phyloP scores from a whole-genome alignment of 2,113 vertebrate genomes.

The Dermatemys mawii region DNA sequence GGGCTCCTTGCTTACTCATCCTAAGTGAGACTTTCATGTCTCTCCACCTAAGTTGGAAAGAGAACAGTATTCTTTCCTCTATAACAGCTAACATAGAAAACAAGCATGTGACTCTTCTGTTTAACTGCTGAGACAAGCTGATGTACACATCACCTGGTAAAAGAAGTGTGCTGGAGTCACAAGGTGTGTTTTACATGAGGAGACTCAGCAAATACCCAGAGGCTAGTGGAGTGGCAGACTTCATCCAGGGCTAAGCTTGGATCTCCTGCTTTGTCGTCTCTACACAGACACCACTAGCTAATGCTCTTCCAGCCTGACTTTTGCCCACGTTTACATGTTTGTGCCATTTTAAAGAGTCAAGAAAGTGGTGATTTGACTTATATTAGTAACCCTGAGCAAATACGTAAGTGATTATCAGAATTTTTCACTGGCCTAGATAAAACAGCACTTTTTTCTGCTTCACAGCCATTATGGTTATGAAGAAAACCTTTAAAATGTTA shows the following conservation, averaged over 20 bases:
- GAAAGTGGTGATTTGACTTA: neutral
- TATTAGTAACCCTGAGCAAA: rapidly evolving
- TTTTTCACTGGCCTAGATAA: neutral
- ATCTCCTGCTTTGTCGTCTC: neutral
- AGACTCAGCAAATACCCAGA: neutral
- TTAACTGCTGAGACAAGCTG: neutral
- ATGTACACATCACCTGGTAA: neutral
- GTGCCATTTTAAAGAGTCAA: neutral
- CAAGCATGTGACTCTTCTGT: neutral
- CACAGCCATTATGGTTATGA: neutral
- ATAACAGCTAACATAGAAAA: neutral
- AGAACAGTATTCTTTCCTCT: neutral
- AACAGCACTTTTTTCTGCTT: neutral
- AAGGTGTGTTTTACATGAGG: neutral
- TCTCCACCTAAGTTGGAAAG: neutral
- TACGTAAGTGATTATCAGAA: rapidly evolving
- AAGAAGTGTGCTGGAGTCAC: neutral
- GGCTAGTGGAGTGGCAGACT: neutral
- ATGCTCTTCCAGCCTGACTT: neutral
- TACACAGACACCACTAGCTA: neutral
- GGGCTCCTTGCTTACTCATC: neutral
- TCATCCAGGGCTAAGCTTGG: neutral
- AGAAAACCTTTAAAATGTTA: neutral
- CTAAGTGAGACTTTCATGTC: neutral
- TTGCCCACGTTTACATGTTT: neutral